Conservation (phyloP, 1,140 invertebrate species). For the Conopomorpha cramerella region DNA sequence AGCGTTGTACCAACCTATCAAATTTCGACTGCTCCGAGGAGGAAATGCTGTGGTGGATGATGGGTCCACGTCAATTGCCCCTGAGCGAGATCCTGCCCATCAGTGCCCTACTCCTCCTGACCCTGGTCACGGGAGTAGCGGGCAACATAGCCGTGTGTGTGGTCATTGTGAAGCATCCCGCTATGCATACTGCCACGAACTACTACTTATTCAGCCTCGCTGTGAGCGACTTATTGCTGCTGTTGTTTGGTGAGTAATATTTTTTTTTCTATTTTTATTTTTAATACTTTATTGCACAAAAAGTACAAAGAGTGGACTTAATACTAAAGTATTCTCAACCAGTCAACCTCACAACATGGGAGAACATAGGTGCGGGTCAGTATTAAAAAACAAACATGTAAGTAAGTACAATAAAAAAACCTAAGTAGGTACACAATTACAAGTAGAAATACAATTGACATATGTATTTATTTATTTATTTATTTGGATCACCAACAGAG, state of each 20-base stretch:
- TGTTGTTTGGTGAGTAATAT: constrained; percentile 71
- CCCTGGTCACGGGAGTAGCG: constrained; percentile 83
- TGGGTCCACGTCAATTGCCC: constrained; percentile 56
- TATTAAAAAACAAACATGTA: too few species aligned
- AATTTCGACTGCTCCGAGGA: constrained; percentile 58
- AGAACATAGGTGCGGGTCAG: too few species aligned
- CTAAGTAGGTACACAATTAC: too few species aligned
- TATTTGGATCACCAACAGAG: too few species aligned
- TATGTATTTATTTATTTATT: too few species aligned
- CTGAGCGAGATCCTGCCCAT: constrained; percentile 63
- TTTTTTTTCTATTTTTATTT: constrained; percentile 2
- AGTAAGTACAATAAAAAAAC: too few species aligned
- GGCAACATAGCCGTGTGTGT: constrained; percentile 89
- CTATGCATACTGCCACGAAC: constrained; percentile 86
- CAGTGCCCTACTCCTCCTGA: constrained; percentile 75
- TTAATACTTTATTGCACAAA: background rate
- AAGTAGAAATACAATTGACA: too few species aligned
- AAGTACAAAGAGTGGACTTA: too few species aligned
- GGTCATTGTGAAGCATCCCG: constrained; percentile 82
- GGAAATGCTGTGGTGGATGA: constrained; percentile 51
- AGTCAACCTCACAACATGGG: too few species aligned
- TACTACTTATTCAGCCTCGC: constrained; percentile 92
- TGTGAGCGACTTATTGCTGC: constrained; percentile 73
- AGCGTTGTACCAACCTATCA: constrained; percentile 33
- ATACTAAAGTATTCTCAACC: too few species aligned